A percentile compares a stretch with the other conserved stretches of the same genome.
These are phyloP conservation scores for Drosophila persimilis DNA, from an alignment of 1,140 invertebrate species.

Conservation along the genomic window DNA sequence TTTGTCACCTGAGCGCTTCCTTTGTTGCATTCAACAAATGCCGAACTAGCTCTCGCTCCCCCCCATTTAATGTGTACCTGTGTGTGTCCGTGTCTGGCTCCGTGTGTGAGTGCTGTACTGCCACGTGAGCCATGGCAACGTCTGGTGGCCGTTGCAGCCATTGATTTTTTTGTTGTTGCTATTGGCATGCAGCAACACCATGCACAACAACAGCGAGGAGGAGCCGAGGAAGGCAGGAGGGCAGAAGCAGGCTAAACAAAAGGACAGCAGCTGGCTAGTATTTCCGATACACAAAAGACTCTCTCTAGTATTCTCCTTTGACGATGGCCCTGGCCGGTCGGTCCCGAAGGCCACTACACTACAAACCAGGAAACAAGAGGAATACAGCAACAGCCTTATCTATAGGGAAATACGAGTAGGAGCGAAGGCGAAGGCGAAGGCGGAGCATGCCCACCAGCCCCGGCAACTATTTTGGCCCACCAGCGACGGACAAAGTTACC, in stretches of 20 bases:
- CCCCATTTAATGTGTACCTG: neutral
- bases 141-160: constrained; percentile 46
- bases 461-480: constrained; percentile 3
- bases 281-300: constrained; percentile 57
- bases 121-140: constrained; percentile 56
- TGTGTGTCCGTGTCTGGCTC: constrained; percentile 8
- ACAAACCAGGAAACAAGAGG: constrained; percentile 39
- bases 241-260: constrained; percentile 35
- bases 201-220: constrained; percentile 16
- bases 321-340: constrained; percentile 52
- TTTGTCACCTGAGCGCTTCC: constrained; percentile 48
- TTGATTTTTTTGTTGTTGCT: constrained; percentile 71
- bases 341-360: constrained; percentile 33
- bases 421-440: neutral
- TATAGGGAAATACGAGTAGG: neutral
- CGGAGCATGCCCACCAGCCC: constrained; percentile 47
- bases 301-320: constrained; percentile 7
- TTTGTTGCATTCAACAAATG: constrained; percentile 64
- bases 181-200: constrained; percentile 59
- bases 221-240: no score
- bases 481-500: constrained; percentile 44
- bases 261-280: constrained; percentile 40
- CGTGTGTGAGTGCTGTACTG: constrained; percentile 10
- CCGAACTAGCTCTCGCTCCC: neutral
- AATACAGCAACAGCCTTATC: constrained; percentile 15